Conservation (phyloP, 1,140 invertebrate species). For the Daktulosphaira vitifoliae region DNA sequence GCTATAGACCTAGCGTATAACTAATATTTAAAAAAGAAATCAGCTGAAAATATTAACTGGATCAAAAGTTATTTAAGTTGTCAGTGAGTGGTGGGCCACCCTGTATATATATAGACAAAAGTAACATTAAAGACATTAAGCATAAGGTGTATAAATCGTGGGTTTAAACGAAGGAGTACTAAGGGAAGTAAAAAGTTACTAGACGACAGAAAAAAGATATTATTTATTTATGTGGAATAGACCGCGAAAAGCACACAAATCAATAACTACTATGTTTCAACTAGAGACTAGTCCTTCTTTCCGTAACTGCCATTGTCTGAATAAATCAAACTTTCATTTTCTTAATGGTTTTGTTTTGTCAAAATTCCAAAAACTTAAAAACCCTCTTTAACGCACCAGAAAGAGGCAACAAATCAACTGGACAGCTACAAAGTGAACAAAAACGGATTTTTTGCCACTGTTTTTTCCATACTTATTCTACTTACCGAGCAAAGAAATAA, state of each 20-base stretch:
- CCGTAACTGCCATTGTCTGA: not conserved
- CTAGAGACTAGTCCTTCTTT: not conserved
- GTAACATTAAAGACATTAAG: too few species aligned
- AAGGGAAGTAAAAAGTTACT: too few species aligned
- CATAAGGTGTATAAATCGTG: too few species aligned
- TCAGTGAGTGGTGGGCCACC: too few species aligned
- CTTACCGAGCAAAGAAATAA: not conserved
- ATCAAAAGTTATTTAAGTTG: too few species aligned
- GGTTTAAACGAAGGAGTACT: too few species aligned
- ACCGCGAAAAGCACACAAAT: not conserved
- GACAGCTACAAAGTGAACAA: constrained; percentile 16
- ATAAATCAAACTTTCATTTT: constrained; percentile 34
- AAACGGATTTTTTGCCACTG: constrained; percentile 17
- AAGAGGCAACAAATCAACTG: constrained; percentile 26
- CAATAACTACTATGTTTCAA: constrained; percentile 10
- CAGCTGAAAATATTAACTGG: too few species aligned
- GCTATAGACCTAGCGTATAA: too few species aligned
- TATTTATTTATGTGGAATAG: too few species aligned
- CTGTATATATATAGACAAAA: too few species aligned
- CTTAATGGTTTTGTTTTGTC: constrained; percentile 32
- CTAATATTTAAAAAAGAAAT: too few species aligned
- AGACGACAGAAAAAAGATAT: too few species aligned
- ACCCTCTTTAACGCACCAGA: not conserved
- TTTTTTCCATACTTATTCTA: not conserved
- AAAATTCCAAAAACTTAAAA: constrained; percentile 31